Evolutionary conservation across 2,888 invertebrate genomes (phyloP), one percentile per base, ranked within the genome.

Genomic region (Lissocephala sabroskyi): DNA sequence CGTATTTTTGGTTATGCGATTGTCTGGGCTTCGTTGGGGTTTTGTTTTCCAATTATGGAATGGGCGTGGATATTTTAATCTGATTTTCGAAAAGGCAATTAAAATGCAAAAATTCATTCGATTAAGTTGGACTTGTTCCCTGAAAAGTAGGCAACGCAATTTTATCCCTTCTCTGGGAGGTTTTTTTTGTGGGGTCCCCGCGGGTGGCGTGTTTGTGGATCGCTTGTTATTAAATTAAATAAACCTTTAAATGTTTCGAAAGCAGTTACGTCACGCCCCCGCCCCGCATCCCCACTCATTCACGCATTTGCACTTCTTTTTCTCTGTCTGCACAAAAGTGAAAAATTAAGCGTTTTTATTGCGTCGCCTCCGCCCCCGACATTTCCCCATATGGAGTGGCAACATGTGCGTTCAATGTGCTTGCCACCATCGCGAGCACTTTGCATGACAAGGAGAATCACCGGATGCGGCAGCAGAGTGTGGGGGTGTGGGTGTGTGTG

Each of bases 271-370:
- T n/a, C n/a, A n/a, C n/a, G n/a, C n/a, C n/a, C n/a, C n/a, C n/a
- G n/a, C n/a, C n/a, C n/a, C n/a, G n/a, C n/a, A n/a, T n/a, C n/a
- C 28, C 17, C 37, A 16, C 29, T n/a, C 28, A 37, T 23, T 37
- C 39, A 41, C 49, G 49, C 23, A 37, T 35, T 30, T 29, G 30
- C 16, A 45, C n/a, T 17, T 63, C 56, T 65, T 66, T 66, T 29
- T 63, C 48, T 60, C 44, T 45, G 46, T 59, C 49, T 49, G 54
- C 70, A 62, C 71, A 64, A 70, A 66, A 77, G 71, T 71, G 71
- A 70, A 71, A 71, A 71, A 71, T 71, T 71, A 71, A 71, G 77
- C 77, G 77, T 71, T 71, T 74, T 71, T 71, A 71, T 71, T 76
- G 71, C 64, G 70, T n/a, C 3, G 23, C 23, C 23, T 5, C 23